Evolutionary conservation across 2,797 vertebrate genomes (phyloP), one percentile per base, ranked within the genome.

Genomic region (Erithacus rubecula): DNA sequence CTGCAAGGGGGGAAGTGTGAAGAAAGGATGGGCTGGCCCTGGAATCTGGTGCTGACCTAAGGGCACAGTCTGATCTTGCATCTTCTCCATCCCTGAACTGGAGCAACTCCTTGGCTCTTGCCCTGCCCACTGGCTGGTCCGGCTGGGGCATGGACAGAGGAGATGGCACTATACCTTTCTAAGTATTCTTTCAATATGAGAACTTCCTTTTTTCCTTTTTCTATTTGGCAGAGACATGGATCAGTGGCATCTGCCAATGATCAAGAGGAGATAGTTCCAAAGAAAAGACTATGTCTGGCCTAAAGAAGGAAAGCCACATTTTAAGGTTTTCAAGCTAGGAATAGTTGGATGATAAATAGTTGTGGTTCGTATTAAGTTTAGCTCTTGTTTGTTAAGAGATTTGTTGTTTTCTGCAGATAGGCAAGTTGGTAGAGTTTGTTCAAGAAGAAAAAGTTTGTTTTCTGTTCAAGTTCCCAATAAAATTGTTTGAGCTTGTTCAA

Each of bases 191-290:
- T n/a, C 29, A 69, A 36, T 3, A 3, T 44, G 27, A 44, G 11
- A 14, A 52, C 72, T 79, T 93, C 39, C 24, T 34, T 34, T 39
- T 55, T 52, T 78, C 63, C 22, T 70, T 84, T 82, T 86, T 58
- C 83, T 18, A 53, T 51, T 88, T 41, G 52, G 86, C 93, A 99
- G 99, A 98, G 98, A 43, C 98, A 97, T 95, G 96, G 98, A 82
- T 98, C 99, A 90, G 98, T 99, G 95, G 99, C 99, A 97, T 99
- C 99, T 94, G 98, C 98, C 30, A 98, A 99, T 22, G 98, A 99
- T 69, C 98, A 99, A 96, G 99, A 99, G 51, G 98, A 99, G 90
- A 98, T 98, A 64, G 97, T 98, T 75, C 99, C 98, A 49, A 98
- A 98, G 92, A 99, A 99, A 97, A 98, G 99, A 95, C 98, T 98